phyloP scores from a whole-genome alignment of 2,888 invertebrate species.

The Chouioia cunea region DNA sequence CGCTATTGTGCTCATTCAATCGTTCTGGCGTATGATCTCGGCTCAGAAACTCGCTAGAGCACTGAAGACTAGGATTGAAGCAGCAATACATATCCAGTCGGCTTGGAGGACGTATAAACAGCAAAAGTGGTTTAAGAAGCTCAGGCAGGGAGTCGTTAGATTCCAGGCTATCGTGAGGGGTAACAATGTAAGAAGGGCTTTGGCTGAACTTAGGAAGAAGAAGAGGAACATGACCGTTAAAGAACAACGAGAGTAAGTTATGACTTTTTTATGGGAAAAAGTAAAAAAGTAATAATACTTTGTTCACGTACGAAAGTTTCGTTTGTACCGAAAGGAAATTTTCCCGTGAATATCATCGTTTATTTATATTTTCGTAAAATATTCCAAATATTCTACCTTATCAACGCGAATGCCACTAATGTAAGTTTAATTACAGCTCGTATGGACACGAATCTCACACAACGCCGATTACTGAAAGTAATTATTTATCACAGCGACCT shows the following conservation, averaged over 20 bases:
- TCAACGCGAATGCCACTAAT: too few relatives aligned
- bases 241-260: slow-evolving; percentile 50
- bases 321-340: too few relatives aligned
- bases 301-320: too few relatives aligned
- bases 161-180: slow-evolving; percentile 84
- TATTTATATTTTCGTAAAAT: too few relatives aligned
- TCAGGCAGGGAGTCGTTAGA: slow-evolving; percentile 73
- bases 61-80: slow-evolving; percentile 71
- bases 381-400: too few relatives aligned
- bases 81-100: slow-evolving; percentile 81
- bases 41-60: slow-evolving; percentile 71
- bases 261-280: not conserved
- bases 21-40: slow-evolving; percentile 76
- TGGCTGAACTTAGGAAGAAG: slow-evolving; percentile 67
- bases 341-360: too few relatives aligned
- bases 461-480: slow-evolving; percentile 42
- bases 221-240: slow-evolving; percentile 48
- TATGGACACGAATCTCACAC: slow-evolving; percentile 49
- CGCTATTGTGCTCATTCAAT: slow-evolving; percentile 83
- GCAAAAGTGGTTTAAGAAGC: slow-evolving; percentile 76
- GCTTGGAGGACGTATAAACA: slow-evolving; percentile 81
- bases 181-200: slow-evolving; percentile 74
- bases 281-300: too few relatives aligned
- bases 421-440: slow-evolving; percentile 40
- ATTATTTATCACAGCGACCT: slow-evolving; percentile 44